Base-by-base conservation (phyloP, 1,140 invertebrate species). In the Piezodorus guildinii region DNA sequence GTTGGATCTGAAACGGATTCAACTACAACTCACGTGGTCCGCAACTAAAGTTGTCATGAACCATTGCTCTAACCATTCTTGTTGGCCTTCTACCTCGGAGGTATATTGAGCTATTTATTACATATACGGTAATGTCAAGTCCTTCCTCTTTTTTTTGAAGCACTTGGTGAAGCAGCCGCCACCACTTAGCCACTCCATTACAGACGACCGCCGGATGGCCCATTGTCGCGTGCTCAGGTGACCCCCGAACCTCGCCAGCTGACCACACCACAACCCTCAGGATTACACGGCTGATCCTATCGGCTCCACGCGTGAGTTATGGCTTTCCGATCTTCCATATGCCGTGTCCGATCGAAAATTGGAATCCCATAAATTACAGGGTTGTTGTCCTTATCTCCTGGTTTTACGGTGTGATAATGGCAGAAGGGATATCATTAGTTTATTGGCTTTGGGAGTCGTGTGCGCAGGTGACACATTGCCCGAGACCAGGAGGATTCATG, bases 391-490 rank as follows among this genome's bases (percentile, higher is more conserved):
- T 49, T 49, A 49, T 49, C 46, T 19, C 21, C 46, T 17, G 6
- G 10, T 49, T 49, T 49, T 49, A 49, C 46, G 16, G 46, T 49
- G 46, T 49, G 46, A 49, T 49, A 49, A 49, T 49, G 46, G 46
- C n/a, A 21, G 46, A 49, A 49, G 46, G 21, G 46, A 10, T 21
- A 21, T 17, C 21, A 49, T 19, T 49, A 19, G n/a, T 17, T 49
- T 49, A 19, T 49, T 49, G 46, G 46, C 46, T 21, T 49, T 49
- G n/a, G n/a, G 46, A 49, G 21, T 49, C 46, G 46, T 17, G n/a
- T 17, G n/a, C 21, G n/a, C n/a, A 49, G 46, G 46, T 21, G 46
- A 49, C 46, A 49, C 21, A 49, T 49, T 49, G 46, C 12, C 16
- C 5, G 8, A 15, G 15, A 49, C 10, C 17, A 49, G 46, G 6